Percentiles rank a stretch among this genome's conserved stretches.
Evolutionary conservation across 2,113 vertebrate species (phyloP).

Genomic region (Hiodon tergisus): DNA sequence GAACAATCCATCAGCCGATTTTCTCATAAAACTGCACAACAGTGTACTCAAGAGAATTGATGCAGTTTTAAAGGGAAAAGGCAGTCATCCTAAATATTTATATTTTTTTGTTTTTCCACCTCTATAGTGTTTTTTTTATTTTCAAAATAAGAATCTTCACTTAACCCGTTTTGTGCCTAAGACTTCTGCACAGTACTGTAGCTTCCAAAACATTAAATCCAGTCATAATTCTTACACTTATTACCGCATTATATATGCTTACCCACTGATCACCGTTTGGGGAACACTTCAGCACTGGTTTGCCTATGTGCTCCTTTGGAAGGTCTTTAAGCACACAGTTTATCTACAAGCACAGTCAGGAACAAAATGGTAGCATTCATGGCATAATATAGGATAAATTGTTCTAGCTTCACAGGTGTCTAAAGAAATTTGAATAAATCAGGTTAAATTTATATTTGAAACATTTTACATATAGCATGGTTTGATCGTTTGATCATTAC

Average conservation of each 20-base stretch:
- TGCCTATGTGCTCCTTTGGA: slow-evolving; percentile 65
- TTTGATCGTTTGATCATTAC: no score
- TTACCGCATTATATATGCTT: slow-evolving; percentile 28
- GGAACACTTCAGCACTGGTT: slow-evolving; percentile 70
- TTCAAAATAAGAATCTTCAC: no score
- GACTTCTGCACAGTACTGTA: not conserved
- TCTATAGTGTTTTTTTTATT: no score
- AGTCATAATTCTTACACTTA: not conserved
- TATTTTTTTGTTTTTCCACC: no score
- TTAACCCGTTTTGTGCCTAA: not conserved
- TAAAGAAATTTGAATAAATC: not conserved
- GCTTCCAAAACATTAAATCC: not conserved
- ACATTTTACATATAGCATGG: no score
- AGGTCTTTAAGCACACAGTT: slow-evolving; percentile 68
- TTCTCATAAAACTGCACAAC: no score
- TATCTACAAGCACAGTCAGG: slow-evolving; percentile 60
- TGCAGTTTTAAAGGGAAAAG: no score
- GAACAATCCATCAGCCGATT: no score
- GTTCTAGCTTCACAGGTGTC: not conserved
- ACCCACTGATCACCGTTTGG: slow-evolving; percentile 79
- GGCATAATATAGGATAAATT: not conserved
- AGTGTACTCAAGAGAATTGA: no score
- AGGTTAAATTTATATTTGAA: no score
- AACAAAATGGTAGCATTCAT: not conserved
- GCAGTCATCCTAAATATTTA: no score